A percentile compares a stretch with the other conserved stretches of the same genome.
phyloP scores from a whole-genome alignment of 1,140 invertebrate genomes.

The Coenobita brevimanus region DNA sequence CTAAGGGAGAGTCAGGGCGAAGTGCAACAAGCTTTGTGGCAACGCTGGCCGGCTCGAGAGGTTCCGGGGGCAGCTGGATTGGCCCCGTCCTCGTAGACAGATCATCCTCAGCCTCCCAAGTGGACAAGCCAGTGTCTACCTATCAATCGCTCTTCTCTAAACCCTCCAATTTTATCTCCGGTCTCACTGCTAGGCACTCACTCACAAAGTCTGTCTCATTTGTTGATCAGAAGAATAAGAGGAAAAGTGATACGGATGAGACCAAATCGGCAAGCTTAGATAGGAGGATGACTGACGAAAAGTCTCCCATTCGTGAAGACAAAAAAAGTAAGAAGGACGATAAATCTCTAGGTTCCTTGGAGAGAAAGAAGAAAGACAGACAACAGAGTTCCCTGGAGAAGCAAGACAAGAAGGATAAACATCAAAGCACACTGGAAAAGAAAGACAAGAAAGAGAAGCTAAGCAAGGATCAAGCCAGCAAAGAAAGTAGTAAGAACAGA shows the following conservation, averaged over 20 bases:
- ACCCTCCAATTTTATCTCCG: slow-evolving; percentile 49
- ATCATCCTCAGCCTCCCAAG: slow-evolving; percentile 2
- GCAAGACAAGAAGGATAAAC: neutral
- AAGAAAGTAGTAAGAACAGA: slow-evolving; percentile 3
- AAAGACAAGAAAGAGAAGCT: slow-evolving; percentile 55
- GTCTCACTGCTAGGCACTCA: slow-evolving; percentile 34
- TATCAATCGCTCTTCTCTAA: slow-evolving; percentile 50
- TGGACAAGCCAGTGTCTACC: neutral
- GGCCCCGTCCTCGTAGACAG: neutral
- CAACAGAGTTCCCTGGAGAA: neutral
- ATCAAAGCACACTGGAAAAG: neutral
- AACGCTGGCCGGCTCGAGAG: neutral
- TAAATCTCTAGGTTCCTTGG: neutral
- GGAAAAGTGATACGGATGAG: neutral
- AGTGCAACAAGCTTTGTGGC: too few relatives aligned
- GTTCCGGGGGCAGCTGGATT: neutral
- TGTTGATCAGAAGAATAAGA: slow-evolving; percentile 43
- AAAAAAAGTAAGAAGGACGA: too few relatives aligned
- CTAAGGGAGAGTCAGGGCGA: too few relatives aligned
- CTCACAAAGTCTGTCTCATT: slow-evolving; percentile 49
- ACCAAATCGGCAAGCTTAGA: neutral
- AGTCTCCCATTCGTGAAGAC: too few relatives aligned
- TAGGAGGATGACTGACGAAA: too few relatives aligned
- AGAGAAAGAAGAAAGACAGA: slow-evolving; percentile 3
- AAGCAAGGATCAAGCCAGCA: neutral